Conservation (phyloP, 1,140 invertebrate genomes). For the Scylla paramamosain region DNA sequence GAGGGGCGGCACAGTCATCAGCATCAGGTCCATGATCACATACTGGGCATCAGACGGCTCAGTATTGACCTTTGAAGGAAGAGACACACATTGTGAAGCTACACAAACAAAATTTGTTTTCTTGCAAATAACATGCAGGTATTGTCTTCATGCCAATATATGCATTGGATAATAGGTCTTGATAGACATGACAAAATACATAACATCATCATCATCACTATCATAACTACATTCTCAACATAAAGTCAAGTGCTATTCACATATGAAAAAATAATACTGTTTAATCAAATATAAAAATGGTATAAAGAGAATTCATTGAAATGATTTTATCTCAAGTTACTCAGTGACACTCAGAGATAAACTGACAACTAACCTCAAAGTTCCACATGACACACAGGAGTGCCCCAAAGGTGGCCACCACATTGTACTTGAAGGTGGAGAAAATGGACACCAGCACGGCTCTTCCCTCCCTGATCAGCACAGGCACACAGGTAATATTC, state of each 20-base stretch:
- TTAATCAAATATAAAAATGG: too few species aligned
- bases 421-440: conserved; percentile 85
- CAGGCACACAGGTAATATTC: conserved; percentile 83
- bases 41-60: conserved; percentile 77
- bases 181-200: too few species aligned
- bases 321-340: too few species aligned
- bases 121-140: too few species aligned
- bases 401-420: conserved; percentile 83
- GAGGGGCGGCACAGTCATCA: conserved; percentile 76
- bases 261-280: too few species aligned
- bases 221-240: too few species aligned
- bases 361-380: conserved; percentile 63
- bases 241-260: too few species aligned
- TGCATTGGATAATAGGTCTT: too few species aligned
- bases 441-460: conserved; percentile 84
- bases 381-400: conserved; percentile 81
- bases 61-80: conserved; percentile 70
- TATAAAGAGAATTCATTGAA: too few species aligned
- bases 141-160: too few species aligned
- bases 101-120: too few species aligned
- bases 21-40: conserved; percentile 77
- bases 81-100: background rate
- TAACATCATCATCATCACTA: too few species aligned
- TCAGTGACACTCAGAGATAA: background rate
- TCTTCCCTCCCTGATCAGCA: conserved; percentile 82